Percentiles rank a stretch among this genome's conserved stretches.
These are phyloP conservation scores for Pardalotus punctatus DNA, from an alignment of 2,113 vertebrate species.

Conservation along the genomic window DNA sequence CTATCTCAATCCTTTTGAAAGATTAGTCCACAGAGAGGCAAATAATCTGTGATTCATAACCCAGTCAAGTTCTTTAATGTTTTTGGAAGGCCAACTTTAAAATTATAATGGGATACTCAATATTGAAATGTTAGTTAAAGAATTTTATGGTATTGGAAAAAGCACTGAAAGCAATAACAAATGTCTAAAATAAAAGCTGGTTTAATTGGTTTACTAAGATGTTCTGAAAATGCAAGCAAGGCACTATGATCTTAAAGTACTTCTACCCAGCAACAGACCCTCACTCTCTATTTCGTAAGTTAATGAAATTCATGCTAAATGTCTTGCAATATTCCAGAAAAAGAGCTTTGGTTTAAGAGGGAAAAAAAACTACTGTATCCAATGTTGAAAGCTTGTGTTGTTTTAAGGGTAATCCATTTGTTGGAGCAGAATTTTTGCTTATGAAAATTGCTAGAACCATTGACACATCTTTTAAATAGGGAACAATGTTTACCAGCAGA, in stretches of 20 bases:
- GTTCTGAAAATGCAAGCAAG: slow-evolving; percentile 2
- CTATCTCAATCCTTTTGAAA: neutral
- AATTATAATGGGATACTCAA: slow-evolving; percentile 6
- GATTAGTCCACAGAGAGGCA: slow-evolving; percentile 3
- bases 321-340: neutral
- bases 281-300: neutral
- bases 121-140: slow-evolving; percentile 30
- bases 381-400: neutral
- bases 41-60: slow-evolving; percentile 42
- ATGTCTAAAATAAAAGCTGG: slow-evolving; percentile 15
- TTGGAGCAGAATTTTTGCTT: slow-evolving; percentile 20
- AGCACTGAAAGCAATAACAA: slow-evolving; percentile 23
- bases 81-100: slow-evolving; percentile 54
- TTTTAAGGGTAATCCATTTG: slow-evolving; percentile 28
- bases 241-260: neutral
- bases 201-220: slow-evolving; percentile 39
- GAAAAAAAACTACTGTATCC: neutral
- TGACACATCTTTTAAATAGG: slow-evolving; percentile 6
- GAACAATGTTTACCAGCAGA: slow-evolving; percentile 32
- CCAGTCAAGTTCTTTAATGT: neutral
- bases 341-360: neutral
- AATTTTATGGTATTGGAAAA: slow-evolving; percentile 3
- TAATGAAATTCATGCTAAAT: neutral
- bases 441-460: slow-evolving; percentile 3
- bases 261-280: neutral